Conservation (phyloP, 2,888 invertebrate genomes). For the Keiferia lycopersicella region DNA sequence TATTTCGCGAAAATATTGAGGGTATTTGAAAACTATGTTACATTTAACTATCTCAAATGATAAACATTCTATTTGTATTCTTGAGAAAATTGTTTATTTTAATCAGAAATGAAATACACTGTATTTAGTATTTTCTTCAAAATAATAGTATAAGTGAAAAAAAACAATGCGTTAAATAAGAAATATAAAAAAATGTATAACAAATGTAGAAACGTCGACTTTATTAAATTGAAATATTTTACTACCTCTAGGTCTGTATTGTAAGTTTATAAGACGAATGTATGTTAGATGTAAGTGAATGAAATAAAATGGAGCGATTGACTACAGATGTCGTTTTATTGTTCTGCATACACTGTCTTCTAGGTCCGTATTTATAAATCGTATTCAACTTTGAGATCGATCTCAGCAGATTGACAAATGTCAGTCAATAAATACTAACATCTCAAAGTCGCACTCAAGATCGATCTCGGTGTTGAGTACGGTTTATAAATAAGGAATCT, state of each 20-base stretch:
- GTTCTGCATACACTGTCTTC: neutral
- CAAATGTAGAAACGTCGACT: neutral
- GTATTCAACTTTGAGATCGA: neutral
- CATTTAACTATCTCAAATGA: too few relatives aligned
- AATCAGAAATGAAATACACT: too few relatives aligned
- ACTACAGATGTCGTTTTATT: neutral
- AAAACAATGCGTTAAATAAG: neutral
- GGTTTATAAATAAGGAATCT: too few relatives aligned
- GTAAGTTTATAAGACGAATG: constrained; percentile 30
- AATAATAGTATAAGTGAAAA: neutral
- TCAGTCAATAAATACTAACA: too few relatives aligned
- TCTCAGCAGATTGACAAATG: too few relatives aligned
- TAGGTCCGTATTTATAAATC: neutral
- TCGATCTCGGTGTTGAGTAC: too few relatives aligned
- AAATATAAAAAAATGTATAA: neutral
- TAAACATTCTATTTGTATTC: too few relatives aligned
- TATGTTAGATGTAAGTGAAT: constrained; percentile 29
- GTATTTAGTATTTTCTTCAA: too few relatives aligned
- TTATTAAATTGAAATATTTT: constrained; percentile 12
- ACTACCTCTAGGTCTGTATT: constrained; percentile 18
- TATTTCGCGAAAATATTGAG: too few relatives aligned
- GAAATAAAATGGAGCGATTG: constrained; percentile 35
- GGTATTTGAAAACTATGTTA: too few relatives aligned
- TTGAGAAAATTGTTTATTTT: too few relatives aligned
- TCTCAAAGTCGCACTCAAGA: too few relatives aligned